Conservation (phyloP, 2,113 vertebrate genomes). For the Vulpes lagopus region DNA sequence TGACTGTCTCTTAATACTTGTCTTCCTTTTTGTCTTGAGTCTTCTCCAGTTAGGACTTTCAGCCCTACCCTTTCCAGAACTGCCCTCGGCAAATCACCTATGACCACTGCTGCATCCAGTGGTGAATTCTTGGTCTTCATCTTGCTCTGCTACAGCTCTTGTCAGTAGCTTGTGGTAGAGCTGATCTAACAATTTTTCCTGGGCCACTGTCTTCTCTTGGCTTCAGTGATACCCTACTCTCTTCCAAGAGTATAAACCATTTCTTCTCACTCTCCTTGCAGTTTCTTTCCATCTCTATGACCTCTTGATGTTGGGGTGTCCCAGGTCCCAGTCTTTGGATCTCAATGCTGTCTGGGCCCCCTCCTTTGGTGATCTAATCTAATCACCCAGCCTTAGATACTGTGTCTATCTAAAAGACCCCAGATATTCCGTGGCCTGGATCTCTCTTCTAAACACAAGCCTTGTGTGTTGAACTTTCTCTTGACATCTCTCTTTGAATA, state of each 20-base stretch:
- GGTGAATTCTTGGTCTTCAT: not conserved
- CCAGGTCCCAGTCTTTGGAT: not conserved
- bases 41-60: not conserved
- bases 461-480: not conserved
- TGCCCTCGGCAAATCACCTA: not conserved
- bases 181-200: not conserved
- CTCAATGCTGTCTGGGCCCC: not conserved
- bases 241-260: not conserved
- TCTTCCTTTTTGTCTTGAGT: not conserved
- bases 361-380: not conserved
- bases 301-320: not conserved
- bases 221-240: not conserved
- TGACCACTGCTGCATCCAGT: accelerated
- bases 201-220: not conserved
- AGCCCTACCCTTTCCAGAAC: not conserved
- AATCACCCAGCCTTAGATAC: not conserved
- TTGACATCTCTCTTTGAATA: not conserved
- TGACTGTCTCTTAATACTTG: not conserved
- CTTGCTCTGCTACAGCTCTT: not conserved
- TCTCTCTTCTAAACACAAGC: not conserved
- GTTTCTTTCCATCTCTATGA: not conserved
- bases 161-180: not conserved
- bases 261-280: not conserved
- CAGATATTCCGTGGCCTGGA: not conserved
- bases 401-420: not conserved